These are phyloP conservation scores for Xestobium rufovillosum DNA, from an alignment of 2,888 invertebrate species.

Conservation along the genomic window DNA sequence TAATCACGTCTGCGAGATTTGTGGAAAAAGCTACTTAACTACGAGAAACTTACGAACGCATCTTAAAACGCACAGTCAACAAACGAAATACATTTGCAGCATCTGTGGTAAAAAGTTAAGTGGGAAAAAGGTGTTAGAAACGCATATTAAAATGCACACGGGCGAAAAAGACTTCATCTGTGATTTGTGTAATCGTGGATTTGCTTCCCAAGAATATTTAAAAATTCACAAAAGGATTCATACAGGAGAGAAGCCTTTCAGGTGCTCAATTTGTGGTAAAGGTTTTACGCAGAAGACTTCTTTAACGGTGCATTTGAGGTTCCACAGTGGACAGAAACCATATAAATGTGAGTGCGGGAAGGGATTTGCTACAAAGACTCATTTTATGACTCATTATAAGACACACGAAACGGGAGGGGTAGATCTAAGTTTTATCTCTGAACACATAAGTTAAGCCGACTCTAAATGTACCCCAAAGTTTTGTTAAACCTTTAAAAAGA, in stretches of 20 bases:
- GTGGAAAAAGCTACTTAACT: constrained; percentile 44
- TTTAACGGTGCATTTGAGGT: constrained; percentile 48
- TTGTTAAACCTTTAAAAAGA: too few species aligned
- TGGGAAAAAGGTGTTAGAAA: constrained; percentile 33
- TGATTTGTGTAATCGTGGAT: constrained; percentile 30
- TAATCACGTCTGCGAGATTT: constrained; percentile 39
- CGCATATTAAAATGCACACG: constrained; percentile 41
- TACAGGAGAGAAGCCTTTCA: constrained; percentile 48
- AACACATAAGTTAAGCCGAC: too few species aligned
- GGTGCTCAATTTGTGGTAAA: constrained; percentile 51
- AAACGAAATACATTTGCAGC: constrained; percentile 31
- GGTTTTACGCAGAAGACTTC: constrained; percentile 52
- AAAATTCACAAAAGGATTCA: constrained; percentile 51
- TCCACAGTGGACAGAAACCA: constrained; percentile 50
- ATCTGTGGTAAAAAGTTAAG: constrained; percentile 39
- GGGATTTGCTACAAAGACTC: constrained; percentile 51
- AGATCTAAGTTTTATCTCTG: constrained; percentile 32
- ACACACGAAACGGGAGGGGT: constrained; percentile 44
- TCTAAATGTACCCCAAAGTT: too few species aligned
- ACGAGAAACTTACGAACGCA: constrained; percentile 33
- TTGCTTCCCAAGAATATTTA: constrained; percentile 42
- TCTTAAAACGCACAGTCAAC: constrained; percentile 30
- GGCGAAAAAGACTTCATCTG: constrained; percentile 35
- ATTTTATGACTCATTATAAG: constrained; percentile 49
- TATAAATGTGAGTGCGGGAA: constrained; percentile 52